Percentiles rank a stretch among this genome's conserved stretches.
Conservation (phyloP, 92 coral and sea anemone species). For the Chrysogorgia sp. region DNA sequence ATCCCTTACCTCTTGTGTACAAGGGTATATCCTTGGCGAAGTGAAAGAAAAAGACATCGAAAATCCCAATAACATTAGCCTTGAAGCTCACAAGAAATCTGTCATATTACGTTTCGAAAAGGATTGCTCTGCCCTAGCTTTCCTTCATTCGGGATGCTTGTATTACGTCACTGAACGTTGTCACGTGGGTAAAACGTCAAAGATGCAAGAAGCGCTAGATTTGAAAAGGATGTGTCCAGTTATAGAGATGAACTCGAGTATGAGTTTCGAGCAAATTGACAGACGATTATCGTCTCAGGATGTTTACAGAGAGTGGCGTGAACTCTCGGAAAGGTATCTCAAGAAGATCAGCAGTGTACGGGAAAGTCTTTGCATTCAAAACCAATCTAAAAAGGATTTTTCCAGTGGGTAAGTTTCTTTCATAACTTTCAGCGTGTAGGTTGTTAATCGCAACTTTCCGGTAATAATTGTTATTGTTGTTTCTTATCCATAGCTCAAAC, state of each 20-base stretch:
- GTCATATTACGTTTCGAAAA: slow-evolving; percentile 51
- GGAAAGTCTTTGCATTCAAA: neutral
- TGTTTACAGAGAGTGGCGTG: slow-evolving; percentile 25
- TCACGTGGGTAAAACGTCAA: slow-evolving; percentile 40
- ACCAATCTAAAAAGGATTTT: neutral
- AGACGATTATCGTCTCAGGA: neutral
- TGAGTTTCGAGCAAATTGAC: slow-evolving; percentile 52
- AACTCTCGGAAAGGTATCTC: slow-evolving; percentile 28
- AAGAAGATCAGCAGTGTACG: slow-evolving; percentile 10
- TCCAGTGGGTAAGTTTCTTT: neutral
- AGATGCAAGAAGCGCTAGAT: slow-evolving; percentile 37
- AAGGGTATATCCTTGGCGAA: slow-evolving; percentile 11
- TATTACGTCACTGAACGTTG: slow-evolving; percentile 62
- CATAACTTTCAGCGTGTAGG: neutral
- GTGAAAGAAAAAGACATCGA: neutral
- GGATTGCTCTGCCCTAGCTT: slow-evolving; percentile 46
- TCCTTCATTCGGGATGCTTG: slow-evolving; percentile 73
- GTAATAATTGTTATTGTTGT: neutral
- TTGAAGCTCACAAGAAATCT: slow-evolving; percentile 33
- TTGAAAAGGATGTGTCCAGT: slow-evolving; percentile 27
- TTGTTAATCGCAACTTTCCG: neutral
- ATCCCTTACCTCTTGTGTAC: slow-evolving; percentile 2
- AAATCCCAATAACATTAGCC: neutral
- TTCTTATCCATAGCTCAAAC: slow-evolving; percentile 15
- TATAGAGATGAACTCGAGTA: slow-evolving; percentile 39